A percentile compares a stretch with the other conserved stretches of the same genome.
Conservation (phyloP, 2,113 vertebrate species). For the Platysteira castanea region DNA sequence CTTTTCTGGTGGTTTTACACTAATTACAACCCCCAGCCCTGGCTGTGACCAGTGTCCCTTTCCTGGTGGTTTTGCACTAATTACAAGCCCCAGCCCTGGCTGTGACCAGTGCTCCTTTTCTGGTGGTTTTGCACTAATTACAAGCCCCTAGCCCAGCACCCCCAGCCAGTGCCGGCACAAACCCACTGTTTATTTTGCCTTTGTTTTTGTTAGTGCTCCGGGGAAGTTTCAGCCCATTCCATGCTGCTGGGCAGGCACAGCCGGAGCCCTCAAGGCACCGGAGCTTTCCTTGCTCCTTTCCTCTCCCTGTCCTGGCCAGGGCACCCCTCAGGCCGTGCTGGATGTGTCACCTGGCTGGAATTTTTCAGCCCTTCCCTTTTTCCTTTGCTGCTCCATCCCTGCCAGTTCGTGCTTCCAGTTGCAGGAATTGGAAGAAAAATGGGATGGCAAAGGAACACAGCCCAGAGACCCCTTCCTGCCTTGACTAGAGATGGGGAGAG, state of each 20-base stretch:
- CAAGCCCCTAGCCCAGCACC: neutral
- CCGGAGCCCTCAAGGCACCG: neutral
- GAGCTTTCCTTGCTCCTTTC: neutral
- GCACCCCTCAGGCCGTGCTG: neutral
- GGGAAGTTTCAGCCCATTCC: neutral
- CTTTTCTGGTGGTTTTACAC: too few species aligned
- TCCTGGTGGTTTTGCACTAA: too few species aligned
- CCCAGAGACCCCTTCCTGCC: neutral
- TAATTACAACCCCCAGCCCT: too few species aligned
- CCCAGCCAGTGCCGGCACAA: neutral
- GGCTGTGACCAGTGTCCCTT: too few species aligned
- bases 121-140: neutral
- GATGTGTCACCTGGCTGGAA: accelerated
- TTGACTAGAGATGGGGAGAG: accelerated
- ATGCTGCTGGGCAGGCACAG: neutral
- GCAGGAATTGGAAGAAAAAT: neutral
- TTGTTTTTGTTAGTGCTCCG: accelerated
- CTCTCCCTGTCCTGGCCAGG: neutral
- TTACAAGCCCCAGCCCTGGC: neutral
- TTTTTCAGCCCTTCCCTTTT: neutral
- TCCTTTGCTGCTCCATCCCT: neutral
- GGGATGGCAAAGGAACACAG: neutral
- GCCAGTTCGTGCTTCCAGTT: neutral
- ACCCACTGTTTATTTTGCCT: neutral
- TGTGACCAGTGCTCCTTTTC: neutral